Conservation (phyloP, 2,113 vertebrate species). For the Gymnobelideus leadbeateri region DNA sequence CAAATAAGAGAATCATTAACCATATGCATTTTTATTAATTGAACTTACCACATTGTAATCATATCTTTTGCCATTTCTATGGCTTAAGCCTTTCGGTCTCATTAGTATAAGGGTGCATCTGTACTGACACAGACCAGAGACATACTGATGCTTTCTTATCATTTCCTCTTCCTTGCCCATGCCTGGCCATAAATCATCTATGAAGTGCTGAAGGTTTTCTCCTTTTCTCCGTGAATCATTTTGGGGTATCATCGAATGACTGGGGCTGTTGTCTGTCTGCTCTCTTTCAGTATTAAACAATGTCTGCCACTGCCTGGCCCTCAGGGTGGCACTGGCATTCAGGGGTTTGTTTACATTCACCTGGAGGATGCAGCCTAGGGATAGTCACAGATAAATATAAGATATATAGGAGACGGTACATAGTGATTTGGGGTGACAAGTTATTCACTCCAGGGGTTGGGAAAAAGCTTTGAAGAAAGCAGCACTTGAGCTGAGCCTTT, state of each 20-base stretch:
- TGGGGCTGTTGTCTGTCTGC: neutral
- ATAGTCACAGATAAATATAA: neutral
- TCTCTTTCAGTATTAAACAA: neutral
- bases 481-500: neutral
- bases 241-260: neutral
- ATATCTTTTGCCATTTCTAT: neutral
- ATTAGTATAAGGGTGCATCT: neutral
- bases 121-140: neutral
- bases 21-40: slow-evolving; percentile 16
- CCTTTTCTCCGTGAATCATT: neutral
- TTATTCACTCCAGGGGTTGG: neutral
- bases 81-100: neutral
- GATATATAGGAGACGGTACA: neutral
- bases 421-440: neutral
- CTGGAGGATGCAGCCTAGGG: neutral
- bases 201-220: neutral
- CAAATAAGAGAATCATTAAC: neutral
- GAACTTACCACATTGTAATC: neutral
- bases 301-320: neutral
- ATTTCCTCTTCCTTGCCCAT: neutral
- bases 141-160: neutral
- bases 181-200: neutral
- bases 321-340: neutral
- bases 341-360: neutral
- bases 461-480: neutral